Percentiles rank a stretch among this genome's conserved stretches.
phyloP scores from a whole-genome alignment of 2,888 invertebrate species.

The Drosophila buzzatii region DNA sequence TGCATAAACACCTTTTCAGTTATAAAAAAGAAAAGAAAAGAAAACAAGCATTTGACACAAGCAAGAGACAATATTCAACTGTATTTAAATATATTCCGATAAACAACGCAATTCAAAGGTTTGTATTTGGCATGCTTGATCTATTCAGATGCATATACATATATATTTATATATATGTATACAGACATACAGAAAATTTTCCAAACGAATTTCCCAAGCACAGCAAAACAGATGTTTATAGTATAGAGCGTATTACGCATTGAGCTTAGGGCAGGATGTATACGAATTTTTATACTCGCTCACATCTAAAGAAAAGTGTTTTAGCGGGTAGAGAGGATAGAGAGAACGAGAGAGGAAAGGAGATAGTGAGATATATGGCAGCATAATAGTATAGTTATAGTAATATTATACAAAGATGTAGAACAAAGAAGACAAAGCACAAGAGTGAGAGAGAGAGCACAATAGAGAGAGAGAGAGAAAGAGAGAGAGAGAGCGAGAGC shows the following conservation, averaged over 20 bases:
- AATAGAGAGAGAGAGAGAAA: not conserved
- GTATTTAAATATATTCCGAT: conserved; percentile 7
- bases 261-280: not conserved
- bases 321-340: no score
- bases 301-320: no score
- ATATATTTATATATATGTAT: not conserved
- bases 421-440: no score
- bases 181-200: not conserved
- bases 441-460: not conserved
- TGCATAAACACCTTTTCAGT: conserved; percentile 1
- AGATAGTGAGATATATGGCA: no score
- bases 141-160: not conserved
- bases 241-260: not conserved
- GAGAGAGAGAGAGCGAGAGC: not conserved
- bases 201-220: not conserved
- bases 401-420: no score
- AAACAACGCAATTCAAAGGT: conserved; percentile 9
- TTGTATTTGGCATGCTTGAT: conserved; percentile 3
- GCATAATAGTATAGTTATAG: no score
- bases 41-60: conserved; percentile 1
- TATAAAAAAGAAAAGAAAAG: not conserved
- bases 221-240: not conserved
- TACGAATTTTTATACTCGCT: not conserved
- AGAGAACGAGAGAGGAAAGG: not conserved
- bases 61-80: conserved; percentile 1